These are phyloP conservation scores for Pithys albifrons DNA, from an alignment of 2,113 vertebrate species.

Conservation along the genomic window DNA sequence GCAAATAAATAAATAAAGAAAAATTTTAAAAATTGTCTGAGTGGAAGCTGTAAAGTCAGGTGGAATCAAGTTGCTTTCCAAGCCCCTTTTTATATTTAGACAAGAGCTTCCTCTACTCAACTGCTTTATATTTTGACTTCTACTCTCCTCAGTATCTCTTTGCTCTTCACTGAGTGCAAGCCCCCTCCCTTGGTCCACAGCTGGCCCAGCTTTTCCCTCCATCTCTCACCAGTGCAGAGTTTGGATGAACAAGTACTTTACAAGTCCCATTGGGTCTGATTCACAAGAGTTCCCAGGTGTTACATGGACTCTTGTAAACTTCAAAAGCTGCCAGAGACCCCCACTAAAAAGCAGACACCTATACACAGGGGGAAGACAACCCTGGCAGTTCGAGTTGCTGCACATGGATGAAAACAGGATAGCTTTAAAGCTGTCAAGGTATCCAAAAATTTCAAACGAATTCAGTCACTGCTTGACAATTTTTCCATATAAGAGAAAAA, in stretches of 20 bases:
- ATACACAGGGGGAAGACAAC: neutral
- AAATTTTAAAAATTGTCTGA: rapidly evolving
- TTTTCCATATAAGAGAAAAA: neutral
- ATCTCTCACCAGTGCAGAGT: neutral
- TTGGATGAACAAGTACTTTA: neutral
- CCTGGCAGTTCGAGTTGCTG: neutral
- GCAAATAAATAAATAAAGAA: rapidly evolving
- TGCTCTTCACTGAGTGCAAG: neutral
- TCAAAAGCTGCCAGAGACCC: neutral
- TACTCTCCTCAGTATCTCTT: neutral
- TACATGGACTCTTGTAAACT: neutral
- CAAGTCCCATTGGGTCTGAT: neutral
- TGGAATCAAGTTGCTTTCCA: neutral
- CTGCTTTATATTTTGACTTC: neutral
- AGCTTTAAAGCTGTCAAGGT: neutral
- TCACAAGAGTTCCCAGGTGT: neutral
- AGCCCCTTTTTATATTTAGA: neutral
- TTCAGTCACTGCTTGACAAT: neutral
- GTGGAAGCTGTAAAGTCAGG: neutral
- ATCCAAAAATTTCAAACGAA: neutral
- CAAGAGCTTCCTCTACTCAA: neutral
- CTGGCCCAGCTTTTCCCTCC: neutral
- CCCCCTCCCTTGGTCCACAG: neutral
- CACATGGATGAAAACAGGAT: neutral
- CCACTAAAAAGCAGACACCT: neutral